Base-by-base conservation (phyloP, 2,888 invertebrate species). In the Lepeophtheirus nordmannii region DNA sequence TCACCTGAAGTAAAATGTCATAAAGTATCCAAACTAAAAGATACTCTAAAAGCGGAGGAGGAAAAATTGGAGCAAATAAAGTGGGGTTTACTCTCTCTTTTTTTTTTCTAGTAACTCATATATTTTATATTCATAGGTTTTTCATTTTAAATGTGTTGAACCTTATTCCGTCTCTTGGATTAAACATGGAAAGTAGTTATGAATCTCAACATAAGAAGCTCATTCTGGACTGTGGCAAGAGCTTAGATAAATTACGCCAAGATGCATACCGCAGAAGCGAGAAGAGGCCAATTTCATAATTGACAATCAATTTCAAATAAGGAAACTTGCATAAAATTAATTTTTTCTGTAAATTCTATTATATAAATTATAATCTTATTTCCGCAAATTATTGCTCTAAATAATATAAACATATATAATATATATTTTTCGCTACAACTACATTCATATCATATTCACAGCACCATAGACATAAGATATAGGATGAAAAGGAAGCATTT, bases 371-470 rank as follows among this genome's bases (percentile, higher is more conserved):
- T 46, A 17, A 14, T 46, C 30, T 46, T 46, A 46, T 46, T 30
- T 30, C 30, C 30, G 30, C 30, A 30, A 46, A 46, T 46, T 46
- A 46, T 46, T 46, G 53, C 53, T 46, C 17, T 46, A 46, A 46
- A 46, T 46, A 46, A 46, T 46, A 46, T 46, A 46, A 46, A 14
- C 53, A 46, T 46, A 46, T 46, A 46, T 5, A 5, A 17, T 46
- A 46, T 46, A 46, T 46, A 46, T 46, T 46, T 46, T 3, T 46
- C 30, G 30, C 7, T 46, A n/a, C 53, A 46, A n/a, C 5, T 46
- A 46, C n/a, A n/a, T 46, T n/a, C n/a, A 46, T 17, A 46, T n/a
- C n/a, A 46, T 17, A 46, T 46, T 46, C 53, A 46, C 53, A 46
- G 53, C 53, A 46, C 53, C 53, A 5, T n/a, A 46, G 53, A 46